Conservation (phyloP, 2,888 invertebrate species). For the Callyntrura sp. region DNA sequence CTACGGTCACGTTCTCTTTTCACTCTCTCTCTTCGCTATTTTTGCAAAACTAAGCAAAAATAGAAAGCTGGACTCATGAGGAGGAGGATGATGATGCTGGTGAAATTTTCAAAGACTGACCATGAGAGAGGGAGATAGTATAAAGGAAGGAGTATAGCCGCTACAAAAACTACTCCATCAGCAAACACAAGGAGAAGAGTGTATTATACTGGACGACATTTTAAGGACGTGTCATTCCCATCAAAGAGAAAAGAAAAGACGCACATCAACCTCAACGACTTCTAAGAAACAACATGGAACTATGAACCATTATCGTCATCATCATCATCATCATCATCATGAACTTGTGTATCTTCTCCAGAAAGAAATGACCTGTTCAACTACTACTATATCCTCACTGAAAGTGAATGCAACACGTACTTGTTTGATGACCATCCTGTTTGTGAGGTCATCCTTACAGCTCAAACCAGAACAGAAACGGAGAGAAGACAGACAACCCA, state of each 20-base stretch:
- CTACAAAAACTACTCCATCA: not conserved
- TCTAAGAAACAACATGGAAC: too few species aligned
- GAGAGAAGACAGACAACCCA: too few species aligned
- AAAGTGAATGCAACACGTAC: not conserved
- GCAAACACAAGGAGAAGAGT: not conserved
- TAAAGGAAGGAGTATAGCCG: not conserved
- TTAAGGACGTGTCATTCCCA: constrained; percentile 1
- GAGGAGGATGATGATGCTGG: not conserved
- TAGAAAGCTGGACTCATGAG: not conserved
- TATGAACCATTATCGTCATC: too few species aligned
- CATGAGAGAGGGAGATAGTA: not conserved
- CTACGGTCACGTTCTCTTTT: constrained; percentile 24
- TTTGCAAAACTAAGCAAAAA: constrained; percentile 26
- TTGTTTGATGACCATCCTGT: not conserved
- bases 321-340: too few species aligned
- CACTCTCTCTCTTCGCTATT: not conserved
- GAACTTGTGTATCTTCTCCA: not conserved
- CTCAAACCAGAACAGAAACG: too few species aligned
- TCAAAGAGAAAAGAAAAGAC: too few species aligned
- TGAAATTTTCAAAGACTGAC: not conserved
- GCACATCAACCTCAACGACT: too few species aligned
- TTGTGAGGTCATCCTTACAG: not conserved
- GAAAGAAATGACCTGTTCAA: not conserved
- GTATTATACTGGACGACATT: not conserved
- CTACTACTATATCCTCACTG: not conserved